Percentiles rank a stretch among this genome's conserved stretches.
phyloP scores from a whole-genome alignment of 1,140 invertebrate genomes.

The Ladona fulva region DNA sequence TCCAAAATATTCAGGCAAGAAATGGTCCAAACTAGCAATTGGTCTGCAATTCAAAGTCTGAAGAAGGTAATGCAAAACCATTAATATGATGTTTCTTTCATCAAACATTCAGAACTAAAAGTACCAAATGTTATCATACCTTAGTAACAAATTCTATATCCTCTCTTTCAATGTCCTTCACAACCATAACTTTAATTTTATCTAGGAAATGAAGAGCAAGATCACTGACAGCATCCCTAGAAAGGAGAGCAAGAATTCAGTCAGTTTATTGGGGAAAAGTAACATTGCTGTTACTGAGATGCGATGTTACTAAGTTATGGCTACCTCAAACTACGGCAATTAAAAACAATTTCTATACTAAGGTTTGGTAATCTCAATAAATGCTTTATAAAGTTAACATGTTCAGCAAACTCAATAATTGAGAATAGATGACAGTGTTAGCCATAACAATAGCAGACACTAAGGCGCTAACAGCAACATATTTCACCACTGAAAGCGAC shows the following conservation, averaged over 20 bases:
- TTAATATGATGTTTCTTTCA: not conserved
- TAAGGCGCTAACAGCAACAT: too few relatives aligned
- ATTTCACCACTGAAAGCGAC: too few relatives aligned
- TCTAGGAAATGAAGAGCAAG: constrained; percentile 95
- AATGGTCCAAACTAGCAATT: constrained; percentile 97
- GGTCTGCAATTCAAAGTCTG: constrained; percentile 84
- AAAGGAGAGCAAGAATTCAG: constrained; percentile 22
- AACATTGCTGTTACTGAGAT: too few relatives aligned
- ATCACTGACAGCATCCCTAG: constrained; percentile 89
- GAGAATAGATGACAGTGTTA: too few relatives aligned
- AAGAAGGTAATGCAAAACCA: constrained; percentile 20
- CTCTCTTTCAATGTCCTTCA: constrained; percentile 96
- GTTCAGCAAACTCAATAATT: too few relatives aligned
- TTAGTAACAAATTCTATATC: constrained; percentile 97
- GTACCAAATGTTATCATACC: constrained; percentile 30
- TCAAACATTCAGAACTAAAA: not conserved
- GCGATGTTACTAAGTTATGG: too few relatives aligned
- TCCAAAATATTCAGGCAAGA: constrained; percentile 82
- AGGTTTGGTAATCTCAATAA: too few relatives aligned
- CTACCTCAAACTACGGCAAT: too few relatives aligned
- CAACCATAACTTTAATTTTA: constrained; percentile 98
- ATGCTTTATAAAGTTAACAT: too few relatives aligned
- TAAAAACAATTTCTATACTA: too few relatives aligned
- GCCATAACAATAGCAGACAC: too few relatives aligned
- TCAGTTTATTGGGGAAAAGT: too few relatives aligned